phyloP scores from a whole-genome alignment of 2,113 vertebrate species.

The Corythaixoides concolor region DNA sequence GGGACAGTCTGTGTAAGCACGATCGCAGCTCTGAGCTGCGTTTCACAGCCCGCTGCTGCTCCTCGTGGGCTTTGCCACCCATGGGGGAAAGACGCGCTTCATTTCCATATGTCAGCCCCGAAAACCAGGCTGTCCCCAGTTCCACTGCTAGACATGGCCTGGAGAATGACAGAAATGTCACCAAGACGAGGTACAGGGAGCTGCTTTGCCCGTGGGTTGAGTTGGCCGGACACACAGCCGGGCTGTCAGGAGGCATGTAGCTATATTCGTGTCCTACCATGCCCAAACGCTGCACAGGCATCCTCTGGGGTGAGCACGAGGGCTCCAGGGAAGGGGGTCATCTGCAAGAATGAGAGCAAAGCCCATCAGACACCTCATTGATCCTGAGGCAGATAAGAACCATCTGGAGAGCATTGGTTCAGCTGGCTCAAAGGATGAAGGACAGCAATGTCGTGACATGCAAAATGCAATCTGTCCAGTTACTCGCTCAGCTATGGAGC shows the following conservation, averaged over 20 bases:
- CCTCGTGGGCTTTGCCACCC: background rate
- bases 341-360: background rate
- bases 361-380: background rate
- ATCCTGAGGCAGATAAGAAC: background rate
- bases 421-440: background rate
- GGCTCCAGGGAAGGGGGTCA: background rate
- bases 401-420: background rate
- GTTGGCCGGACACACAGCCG: background rate
- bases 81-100: background rate
- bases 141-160: background rate
- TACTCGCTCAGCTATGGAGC: background rate
- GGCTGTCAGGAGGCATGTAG: background rate
- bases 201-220: background rate
- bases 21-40: background rate
- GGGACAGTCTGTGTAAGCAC: background rate
- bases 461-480: background rate
- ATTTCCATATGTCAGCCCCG: accelerated
- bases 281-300: background rate
- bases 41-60: background rate
- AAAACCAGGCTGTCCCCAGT: background rate
- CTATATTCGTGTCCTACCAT: accelerated
- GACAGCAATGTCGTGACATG: background rate
- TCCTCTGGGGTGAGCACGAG: background rate
- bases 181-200: background rate
- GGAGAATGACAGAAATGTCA: accelerated